Conservation (phyloP, 2,113 vertebrate genomes). For the Epinephelus moara region DNA sequence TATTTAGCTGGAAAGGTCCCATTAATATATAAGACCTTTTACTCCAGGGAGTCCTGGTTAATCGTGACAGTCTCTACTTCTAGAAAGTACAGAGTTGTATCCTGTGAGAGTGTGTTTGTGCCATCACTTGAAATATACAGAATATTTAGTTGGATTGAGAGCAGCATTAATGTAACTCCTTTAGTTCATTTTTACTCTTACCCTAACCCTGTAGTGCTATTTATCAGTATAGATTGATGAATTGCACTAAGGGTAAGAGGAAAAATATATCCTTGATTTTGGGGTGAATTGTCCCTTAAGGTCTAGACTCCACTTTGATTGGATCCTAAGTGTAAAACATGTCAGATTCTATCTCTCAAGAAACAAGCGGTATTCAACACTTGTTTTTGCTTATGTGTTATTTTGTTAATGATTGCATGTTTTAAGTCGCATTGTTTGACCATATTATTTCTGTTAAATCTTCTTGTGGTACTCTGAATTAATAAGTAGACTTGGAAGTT, state of each 20-base stretch:
- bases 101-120: background rate
- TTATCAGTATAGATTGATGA: no score
- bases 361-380: background rate
- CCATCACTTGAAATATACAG: background rate
- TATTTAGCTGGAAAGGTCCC: no score
- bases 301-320: background rate
- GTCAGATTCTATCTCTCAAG: background rate
- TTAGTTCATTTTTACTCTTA: no score
- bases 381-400: background rate
- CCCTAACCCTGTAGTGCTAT: no score
- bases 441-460: no score
- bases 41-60: no score
- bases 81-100: background rate
- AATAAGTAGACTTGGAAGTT: no score
- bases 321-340: background rate
- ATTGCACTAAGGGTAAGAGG: no score
- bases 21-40: no score
- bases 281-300: background rate
- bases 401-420: background rate
- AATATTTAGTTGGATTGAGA: conserved; percentile 29
- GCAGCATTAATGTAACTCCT: conserved; percentile 8
- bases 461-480: no score
- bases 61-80: background rate
- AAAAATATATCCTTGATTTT: no score
- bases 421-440: background rate